These are phyloP conservation scores for Hemiscyllium ocellatum DNA, from an alignment of 2,113 vertebrate species.

Conservation along the genomic window DNA sequence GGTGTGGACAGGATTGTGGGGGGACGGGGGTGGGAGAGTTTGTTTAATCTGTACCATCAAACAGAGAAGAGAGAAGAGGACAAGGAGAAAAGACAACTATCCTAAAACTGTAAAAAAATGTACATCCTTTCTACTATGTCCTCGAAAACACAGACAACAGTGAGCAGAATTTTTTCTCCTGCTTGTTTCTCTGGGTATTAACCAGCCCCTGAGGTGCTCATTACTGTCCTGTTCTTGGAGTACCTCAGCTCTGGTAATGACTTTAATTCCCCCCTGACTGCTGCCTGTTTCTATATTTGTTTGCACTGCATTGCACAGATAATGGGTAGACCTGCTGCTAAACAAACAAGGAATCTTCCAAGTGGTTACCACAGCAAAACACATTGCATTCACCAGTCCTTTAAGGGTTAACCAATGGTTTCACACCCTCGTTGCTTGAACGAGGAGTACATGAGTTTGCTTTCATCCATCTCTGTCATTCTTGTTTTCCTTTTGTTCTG, in stretches of 20 bases:
- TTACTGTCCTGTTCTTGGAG: neutral
- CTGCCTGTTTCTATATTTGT: constrained; percentile 30
- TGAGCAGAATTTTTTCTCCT: neutral
- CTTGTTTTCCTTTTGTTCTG: neutral
- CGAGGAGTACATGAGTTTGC: neutral
- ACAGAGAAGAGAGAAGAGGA: neutral
- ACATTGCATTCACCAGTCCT: neutral
- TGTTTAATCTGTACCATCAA: neutral
- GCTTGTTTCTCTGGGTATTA: neutral
- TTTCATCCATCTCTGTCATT: neutral
- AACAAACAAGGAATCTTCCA: neutral
- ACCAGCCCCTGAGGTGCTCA: constrained; percentile 8
- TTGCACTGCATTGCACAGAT: neutral
- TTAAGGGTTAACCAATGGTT: neutral
- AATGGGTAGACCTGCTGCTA: neutral
- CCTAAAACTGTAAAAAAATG: neutral
- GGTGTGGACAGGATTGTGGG: neutral
- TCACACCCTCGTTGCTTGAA: neutral
- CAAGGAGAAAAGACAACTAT: neutral
- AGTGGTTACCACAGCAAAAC: neutral
- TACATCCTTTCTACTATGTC: neutral
- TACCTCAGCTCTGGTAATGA: constrained; percentile 11
- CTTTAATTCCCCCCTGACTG: constrained; percentile 25
- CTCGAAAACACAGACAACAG: neutral
- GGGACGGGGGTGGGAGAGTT: neutral